Conservation (phyloP, 2,113 vertebrate species). For the Tragulus kanchil region DNA sequence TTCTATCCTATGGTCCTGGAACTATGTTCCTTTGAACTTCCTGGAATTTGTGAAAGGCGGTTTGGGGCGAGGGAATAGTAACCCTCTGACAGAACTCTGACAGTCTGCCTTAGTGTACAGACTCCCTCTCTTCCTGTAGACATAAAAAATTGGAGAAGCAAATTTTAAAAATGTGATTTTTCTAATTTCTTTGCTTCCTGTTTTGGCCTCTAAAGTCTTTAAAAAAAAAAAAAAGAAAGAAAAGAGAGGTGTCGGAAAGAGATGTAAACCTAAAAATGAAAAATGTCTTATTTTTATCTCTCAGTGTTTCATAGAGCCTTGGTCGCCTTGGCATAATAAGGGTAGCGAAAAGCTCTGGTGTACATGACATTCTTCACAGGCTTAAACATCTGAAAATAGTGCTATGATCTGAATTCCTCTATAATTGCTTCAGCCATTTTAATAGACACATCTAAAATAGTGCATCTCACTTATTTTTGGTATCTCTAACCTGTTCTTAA, state of each 20-base stretch:
- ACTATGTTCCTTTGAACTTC: neutral
- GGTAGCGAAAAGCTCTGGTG: neutral
- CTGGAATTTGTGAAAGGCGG: neutral
- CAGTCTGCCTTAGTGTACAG: neutral
- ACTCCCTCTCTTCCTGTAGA: neutral
- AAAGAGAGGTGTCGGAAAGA: neutral
- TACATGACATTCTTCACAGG: neutral
- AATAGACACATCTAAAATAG: conserved; percentile 6
- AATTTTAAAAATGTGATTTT: neutral
- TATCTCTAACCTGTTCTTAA: conserved; percentile 29
- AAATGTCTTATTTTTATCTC: neutral
- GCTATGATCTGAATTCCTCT: neutral
- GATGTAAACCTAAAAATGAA: neutral
- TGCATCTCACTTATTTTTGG: conserved; percentile 37
- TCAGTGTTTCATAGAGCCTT: neutral
- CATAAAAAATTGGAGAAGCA: neutral
- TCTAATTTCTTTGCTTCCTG: neutral
- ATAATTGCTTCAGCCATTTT: neutral
- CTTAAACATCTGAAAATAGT: too few relatives aligned
- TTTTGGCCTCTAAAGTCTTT: neutral
- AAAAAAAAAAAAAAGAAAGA: neutral
- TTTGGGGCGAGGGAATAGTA: neutral
- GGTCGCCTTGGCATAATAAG: neutral
- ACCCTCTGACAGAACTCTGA: neutral
- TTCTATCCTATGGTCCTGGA: neutral